Conservation (phyloP, 2,888 invertebrate genomes). For the Arrhopalites spinosus region DNA sequence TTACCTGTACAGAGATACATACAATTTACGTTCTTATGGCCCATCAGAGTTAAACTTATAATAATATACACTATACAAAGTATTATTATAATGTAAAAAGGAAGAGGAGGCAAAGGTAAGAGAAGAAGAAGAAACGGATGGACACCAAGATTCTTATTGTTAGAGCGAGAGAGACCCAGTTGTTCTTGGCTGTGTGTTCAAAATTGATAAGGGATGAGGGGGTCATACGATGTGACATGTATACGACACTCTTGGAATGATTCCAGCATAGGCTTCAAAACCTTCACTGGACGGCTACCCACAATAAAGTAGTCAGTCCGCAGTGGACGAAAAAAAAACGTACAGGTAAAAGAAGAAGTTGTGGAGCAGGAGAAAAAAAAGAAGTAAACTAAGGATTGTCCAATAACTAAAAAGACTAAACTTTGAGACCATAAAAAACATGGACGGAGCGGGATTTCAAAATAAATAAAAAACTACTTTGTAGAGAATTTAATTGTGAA, state of each 20-base stretch:
- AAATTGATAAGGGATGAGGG: constrained; percentile 35
- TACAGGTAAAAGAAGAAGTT: not conserved
- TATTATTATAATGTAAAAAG: not conserved
- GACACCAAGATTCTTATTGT: constrained; percentile 24
- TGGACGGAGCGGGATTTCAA: no score
- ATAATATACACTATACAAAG: not conserved
- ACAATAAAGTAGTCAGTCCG: constrained; percentile 25
- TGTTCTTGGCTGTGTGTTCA: constrained; percentile 17
- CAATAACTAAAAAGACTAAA: no score
- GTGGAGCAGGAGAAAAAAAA: not conserved
- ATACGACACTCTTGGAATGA: constrained; percentile 33
- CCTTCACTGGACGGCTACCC: constrained; percentile 16
- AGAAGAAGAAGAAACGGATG: constrained; percentile 12
- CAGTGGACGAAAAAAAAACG: not conserved
- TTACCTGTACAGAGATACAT: no score
- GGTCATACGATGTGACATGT: constrained; percentile 41
- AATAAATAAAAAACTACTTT: no score
- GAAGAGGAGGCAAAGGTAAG: not conserved
- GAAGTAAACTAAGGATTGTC: not conserved
- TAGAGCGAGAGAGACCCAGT: constrained; percentile 33
- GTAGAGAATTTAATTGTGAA: no score
- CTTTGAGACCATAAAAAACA: no score
- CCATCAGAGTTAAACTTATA: no score
- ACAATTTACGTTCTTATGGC: no score
- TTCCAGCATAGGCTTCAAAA: not conserved